Conservation (phyloP, 2,888 invertebrate species). For the Chrysolina oricalcia region DNA sequence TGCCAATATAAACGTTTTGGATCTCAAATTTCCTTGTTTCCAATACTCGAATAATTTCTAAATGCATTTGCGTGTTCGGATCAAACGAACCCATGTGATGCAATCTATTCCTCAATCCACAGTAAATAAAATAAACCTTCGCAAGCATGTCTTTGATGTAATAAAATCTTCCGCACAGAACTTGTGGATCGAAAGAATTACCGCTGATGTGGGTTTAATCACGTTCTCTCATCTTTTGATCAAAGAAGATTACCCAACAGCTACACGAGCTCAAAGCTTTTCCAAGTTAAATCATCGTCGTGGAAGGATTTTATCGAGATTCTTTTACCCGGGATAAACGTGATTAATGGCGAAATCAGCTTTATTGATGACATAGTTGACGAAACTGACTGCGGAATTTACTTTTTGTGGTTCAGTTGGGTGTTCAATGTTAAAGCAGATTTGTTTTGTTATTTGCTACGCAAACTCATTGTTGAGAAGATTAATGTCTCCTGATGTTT, state of each 20-base stretch:
- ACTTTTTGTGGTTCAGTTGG: constrained; percentile 33
- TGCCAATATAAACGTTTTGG: not conserved
- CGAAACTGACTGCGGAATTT: constrained; percentile 51
- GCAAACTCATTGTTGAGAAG: not conserved
- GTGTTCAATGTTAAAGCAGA: not conserved
- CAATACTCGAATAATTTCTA: not conserved
- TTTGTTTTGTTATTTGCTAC: constrained; percentile 18
- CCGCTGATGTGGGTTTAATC: constrained; percentile 53
- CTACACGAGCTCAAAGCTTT: constrained; percentile 43
- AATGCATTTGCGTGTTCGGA: not conserved
- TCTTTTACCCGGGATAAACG: constrained; percentile 52
- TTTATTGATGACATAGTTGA: constrained; percentile 59
- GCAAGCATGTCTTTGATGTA: constrained; percentile 42
- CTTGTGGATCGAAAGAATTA: constrained; percentile 55
- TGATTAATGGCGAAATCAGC: constrained; percentile 59
- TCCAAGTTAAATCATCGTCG: constrained; percentile 52
- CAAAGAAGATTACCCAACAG: constrained; percentile 45
- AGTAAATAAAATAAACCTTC: not conserved
- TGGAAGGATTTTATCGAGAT: constrained; percentile 48
- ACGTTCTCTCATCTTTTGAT: constrained; percentile 58
- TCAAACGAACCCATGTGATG: not conserved
- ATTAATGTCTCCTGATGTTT: not conserved
- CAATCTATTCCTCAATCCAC: not conserved
- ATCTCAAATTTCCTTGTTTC: not conserved
- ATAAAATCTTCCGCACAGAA: constrained; percentile 28